Conservation (phyloP, 2,888 invertebrate species). For the Ischnura elegans region DNA sequence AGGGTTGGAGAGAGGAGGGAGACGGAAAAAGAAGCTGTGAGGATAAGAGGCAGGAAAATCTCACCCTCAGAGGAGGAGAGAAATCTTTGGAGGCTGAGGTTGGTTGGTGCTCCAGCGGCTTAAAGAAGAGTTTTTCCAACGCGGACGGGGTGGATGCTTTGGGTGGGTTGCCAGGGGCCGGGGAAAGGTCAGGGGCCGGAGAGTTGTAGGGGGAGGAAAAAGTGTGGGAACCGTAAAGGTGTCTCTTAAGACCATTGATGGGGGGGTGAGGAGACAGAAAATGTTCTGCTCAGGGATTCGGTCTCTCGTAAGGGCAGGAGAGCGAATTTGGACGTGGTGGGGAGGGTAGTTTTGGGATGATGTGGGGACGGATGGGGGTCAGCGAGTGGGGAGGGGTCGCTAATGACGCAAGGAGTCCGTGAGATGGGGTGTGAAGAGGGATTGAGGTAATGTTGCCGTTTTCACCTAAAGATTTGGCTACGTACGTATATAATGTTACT, state of each 20-base stretch:
- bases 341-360: neutral
- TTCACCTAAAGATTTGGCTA: no score
- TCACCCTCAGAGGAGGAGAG: slow-evolving; percentile 55
- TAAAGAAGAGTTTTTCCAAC: neutral
- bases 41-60: slow-evolving; percentile 54
- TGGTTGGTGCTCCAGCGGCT: slow-evolving; percentile 46
- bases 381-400: neutral
- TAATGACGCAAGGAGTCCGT: no score
- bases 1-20: neutral
- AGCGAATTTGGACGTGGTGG: neutral
- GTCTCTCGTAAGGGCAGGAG: neutral
- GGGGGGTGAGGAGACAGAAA: neutral
- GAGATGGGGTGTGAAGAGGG: no score
- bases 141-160: neutral
- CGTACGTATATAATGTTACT: no score
- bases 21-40: slow-evolving; percentile 4
- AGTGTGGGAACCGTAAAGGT: slow-evolving; percentile 21
- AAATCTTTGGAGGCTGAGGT: slow-evolving; percentile 64
- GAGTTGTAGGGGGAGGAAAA: neutral
- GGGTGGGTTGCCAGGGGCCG: neutral
- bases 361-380: neutral
- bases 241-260: neutral
- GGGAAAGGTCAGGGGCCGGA: neutral
- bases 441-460: no score
- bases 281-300: neutral